phyloP scores from a whole-genome alignment of 2,888 invertebrate species.

The Amiota mariae region DNA sequence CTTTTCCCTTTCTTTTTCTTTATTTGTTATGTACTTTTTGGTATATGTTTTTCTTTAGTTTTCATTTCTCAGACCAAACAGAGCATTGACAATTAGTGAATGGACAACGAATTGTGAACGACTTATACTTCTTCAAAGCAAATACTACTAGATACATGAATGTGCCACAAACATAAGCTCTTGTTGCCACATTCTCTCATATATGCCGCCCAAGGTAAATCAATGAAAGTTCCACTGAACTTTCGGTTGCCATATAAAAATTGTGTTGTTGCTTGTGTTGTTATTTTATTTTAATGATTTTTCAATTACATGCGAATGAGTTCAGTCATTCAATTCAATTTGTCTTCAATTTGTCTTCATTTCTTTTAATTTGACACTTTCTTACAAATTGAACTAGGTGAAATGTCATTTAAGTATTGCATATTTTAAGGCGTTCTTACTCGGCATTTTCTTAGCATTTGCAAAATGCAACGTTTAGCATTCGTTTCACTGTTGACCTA shows the following conservation, averaged over 20 bases:
- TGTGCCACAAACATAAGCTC: slow-evolving; percentile 22
- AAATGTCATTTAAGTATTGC: slow-evolving; percentile 9
- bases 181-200: neutral
- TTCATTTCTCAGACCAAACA: slow-evolving; percentile 10
- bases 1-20: slow-evolving; percentile 12
- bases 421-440: slow-evolving; percentile 13
- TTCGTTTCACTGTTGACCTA: neutral
- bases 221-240: slow-evolving; percentile 32
- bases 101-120: neutral
- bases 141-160: neutral
- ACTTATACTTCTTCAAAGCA: neutral
- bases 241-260: neutral
- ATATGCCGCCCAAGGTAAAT: slow-evolving; percentile 30
- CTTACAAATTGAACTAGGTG: slow-evolving; percentile 7
- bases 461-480: slow-evolving; percentile 9
- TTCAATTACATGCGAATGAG: too few species aligned
- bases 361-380: neutral
- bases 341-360: too few species aligned
- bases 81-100: slow-evolving; percentile 25
- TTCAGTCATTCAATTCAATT: too few species aligned
- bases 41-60: neutral
- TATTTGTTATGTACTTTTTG: neutral
- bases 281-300: neutral
- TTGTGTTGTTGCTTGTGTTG: neutral
- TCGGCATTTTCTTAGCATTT: neutral